phyloP scores from a whole-genome alignment of 2,888 invertebrate species.

The Tethea ocularis region DNA sequence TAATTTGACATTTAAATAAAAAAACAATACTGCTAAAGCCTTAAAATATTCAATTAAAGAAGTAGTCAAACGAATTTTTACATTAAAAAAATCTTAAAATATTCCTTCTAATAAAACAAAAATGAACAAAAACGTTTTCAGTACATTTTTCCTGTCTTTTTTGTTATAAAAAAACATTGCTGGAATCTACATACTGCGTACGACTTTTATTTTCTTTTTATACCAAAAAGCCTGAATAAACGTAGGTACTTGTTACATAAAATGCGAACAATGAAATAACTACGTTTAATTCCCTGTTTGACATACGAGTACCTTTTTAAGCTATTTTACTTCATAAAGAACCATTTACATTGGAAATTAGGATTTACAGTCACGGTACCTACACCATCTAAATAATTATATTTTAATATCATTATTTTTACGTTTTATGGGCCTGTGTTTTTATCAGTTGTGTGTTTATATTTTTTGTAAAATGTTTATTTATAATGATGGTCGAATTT shows the following conservation, averaged over 20 bases:
- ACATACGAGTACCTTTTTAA: neutral
- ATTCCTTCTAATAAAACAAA: neutral
- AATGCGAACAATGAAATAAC: neutral
- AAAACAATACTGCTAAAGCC: too few species aligned
- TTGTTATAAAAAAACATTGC: constrained; percentile 1
- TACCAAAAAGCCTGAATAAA: constrained; percentile 4
- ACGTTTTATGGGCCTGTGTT: too few species aligned
- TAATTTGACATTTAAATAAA: too few species aligned
- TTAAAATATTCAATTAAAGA: neutral
- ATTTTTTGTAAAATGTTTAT: too few species aligned
- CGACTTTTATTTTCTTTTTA: neutral
- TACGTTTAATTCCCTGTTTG: neutral
- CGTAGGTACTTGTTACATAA: neutral
- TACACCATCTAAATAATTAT: too few species aligned
- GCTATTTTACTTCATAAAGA: too few species aligned
- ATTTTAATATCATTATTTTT: too few species aligned
- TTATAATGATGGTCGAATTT: too few species aligned
- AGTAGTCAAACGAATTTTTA: neutral
- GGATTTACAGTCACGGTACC: too few species aligned
- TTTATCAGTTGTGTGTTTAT: too few species aligned
- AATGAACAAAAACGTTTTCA: neutral
- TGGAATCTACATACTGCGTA: constrained; percentile 2
- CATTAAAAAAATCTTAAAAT: neutral
- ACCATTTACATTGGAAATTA: too few species aligned
- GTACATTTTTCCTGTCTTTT: neutral